Evolutionary conservation across 2,113 vertebrate genomes (phyloP).

Genomic region (Arvicanthis niloticus): DNA sequence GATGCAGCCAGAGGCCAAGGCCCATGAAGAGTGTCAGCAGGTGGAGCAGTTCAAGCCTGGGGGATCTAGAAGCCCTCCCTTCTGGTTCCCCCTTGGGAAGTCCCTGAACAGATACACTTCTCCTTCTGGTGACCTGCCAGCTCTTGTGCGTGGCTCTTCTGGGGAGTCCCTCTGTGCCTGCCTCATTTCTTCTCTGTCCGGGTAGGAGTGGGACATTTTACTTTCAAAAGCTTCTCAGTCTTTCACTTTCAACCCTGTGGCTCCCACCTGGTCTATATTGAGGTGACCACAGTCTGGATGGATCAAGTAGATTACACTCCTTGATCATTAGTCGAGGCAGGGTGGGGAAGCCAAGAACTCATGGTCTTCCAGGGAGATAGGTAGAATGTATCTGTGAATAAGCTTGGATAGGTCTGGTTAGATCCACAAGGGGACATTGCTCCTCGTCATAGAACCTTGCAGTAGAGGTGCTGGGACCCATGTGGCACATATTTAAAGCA

Average conservation of each 20-base stretch:
- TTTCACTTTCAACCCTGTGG: constrained; percentile 52
- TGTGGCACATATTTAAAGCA: not conserved
- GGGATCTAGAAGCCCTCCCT: not conserved
- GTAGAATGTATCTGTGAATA: not conserved
- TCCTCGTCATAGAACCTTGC: not conserved
- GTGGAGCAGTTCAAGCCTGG: not conserved
- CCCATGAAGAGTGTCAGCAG: not conserved
- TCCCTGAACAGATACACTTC: constrained; percentile 72
- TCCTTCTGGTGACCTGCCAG: constrained; percentile 48
- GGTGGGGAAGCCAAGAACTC: not conserved
- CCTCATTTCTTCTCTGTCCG: not conserved
- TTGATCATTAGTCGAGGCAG: not conserved
- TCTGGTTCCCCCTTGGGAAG: constrained; percentile 76
- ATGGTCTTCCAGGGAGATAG: not conserved
- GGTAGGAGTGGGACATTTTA: not conserved
- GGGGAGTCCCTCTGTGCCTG: constrained; percentile 71
- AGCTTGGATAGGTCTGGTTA: rapidly evolving
- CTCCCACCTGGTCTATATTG: not conserved
- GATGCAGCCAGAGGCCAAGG: not conserved
- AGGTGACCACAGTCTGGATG: rapidly evolving
- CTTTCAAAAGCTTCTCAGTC: not conserved
- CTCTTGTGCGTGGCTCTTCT: constrained; percentile 8
- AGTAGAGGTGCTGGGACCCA: not conserved
- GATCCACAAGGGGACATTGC: not conserved
- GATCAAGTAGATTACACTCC: not conserved